phyloP scores from a whole-genome alignment of 2,797 vertebrate species.

The Rallus crepitans region DNA sequence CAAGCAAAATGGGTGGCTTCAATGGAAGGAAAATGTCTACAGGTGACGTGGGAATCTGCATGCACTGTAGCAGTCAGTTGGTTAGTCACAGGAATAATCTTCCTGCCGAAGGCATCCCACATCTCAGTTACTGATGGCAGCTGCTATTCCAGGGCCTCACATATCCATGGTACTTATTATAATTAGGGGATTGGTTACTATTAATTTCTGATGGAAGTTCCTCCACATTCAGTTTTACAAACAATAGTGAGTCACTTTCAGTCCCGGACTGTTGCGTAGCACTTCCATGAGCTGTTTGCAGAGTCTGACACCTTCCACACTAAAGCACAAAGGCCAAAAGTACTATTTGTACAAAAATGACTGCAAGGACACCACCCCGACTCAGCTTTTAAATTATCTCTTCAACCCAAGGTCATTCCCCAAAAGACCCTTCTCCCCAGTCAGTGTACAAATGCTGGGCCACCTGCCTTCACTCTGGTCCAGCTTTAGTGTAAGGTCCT shows the following conservation, averaged over 20 bases:
- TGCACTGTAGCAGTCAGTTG: background rate
- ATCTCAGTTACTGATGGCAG: slow-evolving; percentile 16
- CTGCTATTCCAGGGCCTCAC: background rate
- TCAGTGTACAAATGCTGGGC: background rate
- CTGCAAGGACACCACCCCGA: background rate
- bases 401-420: background rate
- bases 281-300: accelerated
- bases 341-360: background rate
- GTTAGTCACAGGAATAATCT: slow-evolving; percentile 23
- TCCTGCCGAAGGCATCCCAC: background rate
- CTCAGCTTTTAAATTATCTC: background rate
- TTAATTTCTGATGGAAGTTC: background rate
- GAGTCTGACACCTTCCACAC: background rate
- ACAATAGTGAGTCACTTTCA: background rate
- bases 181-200: background rate
- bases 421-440: background rate
- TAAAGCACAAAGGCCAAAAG: background rate
- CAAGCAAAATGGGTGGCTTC: background rate
- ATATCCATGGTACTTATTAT: background rate
- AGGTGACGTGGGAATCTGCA: background rate
- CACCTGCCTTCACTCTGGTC: background rate
- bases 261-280: background rate
- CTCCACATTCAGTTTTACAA: background rate
- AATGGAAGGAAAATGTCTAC: background rate
- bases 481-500: background rate